A percentile compares a stretch with the other conserved stretches of the same genome.
These are phyloP conservation scores for Ciona savignyi DNA, from an alignment of 23 tunicate genomes.

Conservation along the genomic window DNA sequence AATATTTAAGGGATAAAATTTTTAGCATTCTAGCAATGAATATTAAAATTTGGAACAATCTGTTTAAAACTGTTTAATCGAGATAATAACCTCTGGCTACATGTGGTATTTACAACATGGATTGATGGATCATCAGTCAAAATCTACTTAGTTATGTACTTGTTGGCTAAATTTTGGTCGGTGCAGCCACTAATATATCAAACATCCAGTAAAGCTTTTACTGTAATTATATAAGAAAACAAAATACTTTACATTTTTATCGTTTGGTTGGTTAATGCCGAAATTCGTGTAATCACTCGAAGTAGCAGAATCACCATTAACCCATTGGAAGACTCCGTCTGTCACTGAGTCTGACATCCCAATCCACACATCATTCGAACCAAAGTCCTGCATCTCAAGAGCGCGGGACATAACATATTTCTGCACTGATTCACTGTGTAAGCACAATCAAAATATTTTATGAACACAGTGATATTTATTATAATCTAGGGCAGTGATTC, in stretches of 20 bases:
- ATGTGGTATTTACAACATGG: too few species aligned
- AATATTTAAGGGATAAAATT: not conserved
- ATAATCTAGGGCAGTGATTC: too few species aligned
- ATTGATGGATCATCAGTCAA: too few species aligned
- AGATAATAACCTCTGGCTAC: too few species aligned
- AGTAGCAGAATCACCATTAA: not conserved
- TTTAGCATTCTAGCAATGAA: too few species aligned
- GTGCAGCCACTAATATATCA: too few species aligned
- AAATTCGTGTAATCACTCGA: constrained; percentile 6
- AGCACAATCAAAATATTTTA: constrained; percentile 1
- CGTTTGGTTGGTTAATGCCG: constrained; percentile 21
- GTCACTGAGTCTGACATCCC: constrained; percentile 17
- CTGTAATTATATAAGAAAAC: too few species aligned
- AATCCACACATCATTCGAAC: constrained; percentile 7
- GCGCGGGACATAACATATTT: not conserved
- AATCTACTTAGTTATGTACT: too few species aligned
- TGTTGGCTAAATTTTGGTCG: too few species aligned
- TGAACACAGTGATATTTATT: not conserved
- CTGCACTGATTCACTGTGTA: constrained; percentile 1
- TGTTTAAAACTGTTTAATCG: too few species aligned
- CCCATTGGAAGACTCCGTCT: constrained; percentile 26
- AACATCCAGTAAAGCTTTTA: too few species aligned
- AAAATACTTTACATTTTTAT: not conserved
- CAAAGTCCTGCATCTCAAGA: not conserved
- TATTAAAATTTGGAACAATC: too few species aligned